A percentile compares a stretch with the other conserved stretches of the same genome.
phyloP scores from a whole-genome alignment of 2,113 vertebrate species.

The Bufo gargarizans region DNA sequence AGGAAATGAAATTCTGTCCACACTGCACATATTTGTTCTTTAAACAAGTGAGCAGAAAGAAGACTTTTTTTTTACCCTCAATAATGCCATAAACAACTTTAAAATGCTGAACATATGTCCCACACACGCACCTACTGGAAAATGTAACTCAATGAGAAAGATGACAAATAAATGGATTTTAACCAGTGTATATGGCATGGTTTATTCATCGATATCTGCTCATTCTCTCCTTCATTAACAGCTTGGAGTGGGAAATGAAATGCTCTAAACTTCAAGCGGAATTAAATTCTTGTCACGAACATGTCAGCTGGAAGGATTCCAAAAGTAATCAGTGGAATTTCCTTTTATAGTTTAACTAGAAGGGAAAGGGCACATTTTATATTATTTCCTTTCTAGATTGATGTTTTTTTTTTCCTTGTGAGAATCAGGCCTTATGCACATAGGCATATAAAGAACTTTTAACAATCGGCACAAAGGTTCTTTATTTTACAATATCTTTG shows the following conservation, averaged over 20 bases:
- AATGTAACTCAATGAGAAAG: background rate
- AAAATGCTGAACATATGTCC: conserved; percentile 49
- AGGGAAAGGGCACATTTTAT: conserved; percentile 15
- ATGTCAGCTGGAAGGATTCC: conserved; percentile 41
- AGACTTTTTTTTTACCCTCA: conserved; percentile 20
- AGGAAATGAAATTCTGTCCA: conserved; percentile 6
- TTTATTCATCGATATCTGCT: background rate
- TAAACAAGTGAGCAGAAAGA: conserved; percentile 37
- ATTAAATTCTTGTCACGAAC: conserved; percentile 21
- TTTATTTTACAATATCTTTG: background rate
- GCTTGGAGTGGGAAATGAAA: conserved; percentile 4
- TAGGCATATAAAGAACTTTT: background rate
- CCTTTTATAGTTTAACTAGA: conserved; percentile 12
- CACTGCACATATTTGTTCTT: conserved; percentile 19
- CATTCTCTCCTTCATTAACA: conserved; percentile 19
- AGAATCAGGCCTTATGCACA: background rate
- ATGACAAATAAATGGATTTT: conserved; percentile 3
- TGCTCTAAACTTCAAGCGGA: background rate
- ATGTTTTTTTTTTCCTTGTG: background rate
- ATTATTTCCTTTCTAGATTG: conserved; percentile 13
- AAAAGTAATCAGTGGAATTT: conserved; percentile 46
- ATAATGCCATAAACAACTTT: conserved; percentile 42
- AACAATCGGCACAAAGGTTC: background rate
- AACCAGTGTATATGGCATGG: background rate
- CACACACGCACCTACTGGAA: conserved; percentile 19